Conservation (phyloP, 2,888 invertebrate species). For the Noctua pronuba region DNA sequence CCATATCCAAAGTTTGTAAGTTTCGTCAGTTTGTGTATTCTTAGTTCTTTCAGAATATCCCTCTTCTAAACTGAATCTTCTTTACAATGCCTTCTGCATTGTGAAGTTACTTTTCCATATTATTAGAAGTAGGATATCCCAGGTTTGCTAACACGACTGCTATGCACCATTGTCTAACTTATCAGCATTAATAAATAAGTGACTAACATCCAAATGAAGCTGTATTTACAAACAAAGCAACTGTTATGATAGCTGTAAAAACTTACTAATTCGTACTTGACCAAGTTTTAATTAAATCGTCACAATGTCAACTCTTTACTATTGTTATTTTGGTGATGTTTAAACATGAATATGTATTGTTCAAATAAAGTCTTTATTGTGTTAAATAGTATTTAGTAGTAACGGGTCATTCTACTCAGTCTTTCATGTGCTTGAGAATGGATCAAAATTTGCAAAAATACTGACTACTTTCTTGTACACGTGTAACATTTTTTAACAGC, state of each 20-base stretch:
- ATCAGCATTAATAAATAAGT: constrained; percentile 13
- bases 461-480: background rate
- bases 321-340: constrained; percentile 16
- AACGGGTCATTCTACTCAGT: background rate
- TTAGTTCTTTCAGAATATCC: background rate
- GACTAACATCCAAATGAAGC: constrained; percentile 12
- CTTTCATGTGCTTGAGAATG: background rate
- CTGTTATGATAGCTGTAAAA: constrained; percentile 27
- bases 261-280: constrained; percentile 25
- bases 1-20: background rate
- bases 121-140: background rate
- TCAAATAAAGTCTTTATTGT: constrained; percentile 9
- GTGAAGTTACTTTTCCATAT: background rate
- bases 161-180: background rate
- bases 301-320: constrained; percentile 12
- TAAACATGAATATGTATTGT: constrained; percentile 24
- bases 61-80: background rate
- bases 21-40: background rate
- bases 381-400: background rate
- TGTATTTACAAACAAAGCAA: constrained; percentile 35
- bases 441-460: background rate
- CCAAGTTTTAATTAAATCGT: constrained; percentile 25
- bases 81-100: background rate
- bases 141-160: background rate
- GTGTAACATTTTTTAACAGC: background rate